phyloP scores from a whole-genome alignment of 2,888 invertebrate genomes.

The Mesopsocus fuscifrons region DNA sequence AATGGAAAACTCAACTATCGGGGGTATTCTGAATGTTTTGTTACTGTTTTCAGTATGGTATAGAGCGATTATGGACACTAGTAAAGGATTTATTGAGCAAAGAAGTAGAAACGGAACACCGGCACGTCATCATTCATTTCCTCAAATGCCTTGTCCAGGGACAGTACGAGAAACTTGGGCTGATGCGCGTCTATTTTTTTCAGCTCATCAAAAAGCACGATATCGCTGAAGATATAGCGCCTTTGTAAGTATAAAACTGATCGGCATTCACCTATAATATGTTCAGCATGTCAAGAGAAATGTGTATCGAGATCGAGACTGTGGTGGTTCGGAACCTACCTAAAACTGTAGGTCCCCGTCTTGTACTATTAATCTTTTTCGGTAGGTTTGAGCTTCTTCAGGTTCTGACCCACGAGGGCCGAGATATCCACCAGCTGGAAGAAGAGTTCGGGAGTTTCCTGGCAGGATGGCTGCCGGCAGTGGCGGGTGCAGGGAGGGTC shows the following conservation, averaged over 20 bases:
- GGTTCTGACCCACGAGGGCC: conserved; percentile 73
- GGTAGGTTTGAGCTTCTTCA: conserved; percentile 53
- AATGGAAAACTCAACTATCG: too few species aligned
- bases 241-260: conserved; percentile 27
- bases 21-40: too few species aligned
- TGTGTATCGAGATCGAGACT: too few species aligned
- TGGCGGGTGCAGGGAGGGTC: conserved; percentile 41
- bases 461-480: conserved; percentile 59
- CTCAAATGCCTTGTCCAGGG: conserved; percentile 45
- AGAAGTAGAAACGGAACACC: conserved; percentile 40
- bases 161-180: conserved; percentile 49
- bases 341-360: too few species aligned
- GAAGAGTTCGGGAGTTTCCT: conserved; percentile 74
- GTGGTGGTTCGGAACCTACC: too few species aligned
- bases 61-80: conserved; percentile 61
- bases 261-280: too few species aligned
- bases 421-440: conserved; percentile 71
- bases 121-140: conserved; percentile 53
- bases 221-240: conserved; percentile 52
- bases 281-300: too few species aligned
- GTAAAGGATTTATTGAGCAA: conserved; percentile 61
- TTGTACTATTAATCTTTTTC: too few species aligned
- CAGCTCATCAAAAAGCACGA: conserved; percentile 53
- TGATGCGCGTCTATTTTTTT: conserved; percentile 71
- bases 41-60: conserved; percentile 40